A percentile compares a stretch with the other conserved stretches of the same genome.
These are phyloP conservation scores for Pelobates fuscus DNA, from an alignment of 2,113 vertebrate species.

Conservation along the genomic window DNA sequence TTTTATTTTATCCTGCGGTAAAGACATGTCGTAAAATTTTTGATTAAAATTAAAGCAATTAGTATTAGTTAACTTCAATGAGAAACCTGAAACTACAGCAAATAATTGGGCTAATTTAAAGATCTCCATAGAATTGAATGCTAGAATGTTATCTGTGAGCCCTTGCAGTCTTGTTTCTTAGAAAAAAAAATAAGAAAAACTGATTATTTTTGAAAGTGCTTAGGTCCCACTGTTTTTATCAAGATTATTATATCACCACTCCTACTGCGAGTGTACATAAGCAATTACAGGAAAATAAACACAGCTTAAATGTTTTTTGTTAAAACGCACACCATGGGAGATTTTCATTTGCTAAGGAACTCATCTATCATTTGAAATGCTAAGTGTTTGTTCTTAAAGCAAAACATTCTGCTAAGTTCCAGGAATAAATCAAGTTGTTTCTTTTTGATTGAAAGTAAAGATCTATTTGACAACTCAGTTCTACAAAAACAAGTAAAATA, in stretches of 20 bases:
- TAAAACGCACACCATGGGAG: background rate
- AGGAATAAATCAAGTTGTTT: background rate
- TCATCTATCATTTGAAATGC: background rate
- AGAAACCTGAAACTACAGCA: slow-evolving; percentile 15
- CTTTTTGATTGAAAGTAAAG: background rate
- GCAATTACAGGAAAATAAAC: slow-evolving; percentile 6
- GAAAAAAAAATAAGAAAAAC: background rate
- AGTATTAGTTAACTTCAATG: slow-evolving; percentile 42
- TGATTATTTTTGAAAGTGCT: background rate
- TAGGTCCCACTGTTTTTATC: background rate
- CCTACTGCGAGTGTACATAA: slow-evolving; percentile 5
- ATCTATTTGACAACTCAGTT: background rate
- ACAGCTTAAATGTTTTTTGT: background rate
- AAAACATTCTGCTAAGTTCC: background rate
- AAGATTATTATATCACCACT: slow-evolving; percentile 2
- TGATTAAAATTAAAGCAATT: slow-evolving; percentile 50
- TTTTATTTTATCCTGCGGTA: slow-evolving; percentile 16
- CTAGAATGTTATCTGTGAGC: background rate
- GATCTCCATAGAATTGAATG: slow-evolving; percentile 29
- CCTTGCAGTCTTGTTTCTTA: background rate
- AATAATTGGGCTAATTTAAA: slow-evolving; percentile 43
- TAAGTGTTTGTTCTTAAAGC: background rate
- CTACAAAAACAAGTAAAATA: too few relatives aligned
- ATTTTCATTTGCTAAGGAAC: background rate
- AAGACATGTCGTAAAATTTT: slow-evolving; percentile 37